Evolutionary conservation across 2,113 vertebrate species (phyloP).

Genomic region (Serinus canaria): DNA sequence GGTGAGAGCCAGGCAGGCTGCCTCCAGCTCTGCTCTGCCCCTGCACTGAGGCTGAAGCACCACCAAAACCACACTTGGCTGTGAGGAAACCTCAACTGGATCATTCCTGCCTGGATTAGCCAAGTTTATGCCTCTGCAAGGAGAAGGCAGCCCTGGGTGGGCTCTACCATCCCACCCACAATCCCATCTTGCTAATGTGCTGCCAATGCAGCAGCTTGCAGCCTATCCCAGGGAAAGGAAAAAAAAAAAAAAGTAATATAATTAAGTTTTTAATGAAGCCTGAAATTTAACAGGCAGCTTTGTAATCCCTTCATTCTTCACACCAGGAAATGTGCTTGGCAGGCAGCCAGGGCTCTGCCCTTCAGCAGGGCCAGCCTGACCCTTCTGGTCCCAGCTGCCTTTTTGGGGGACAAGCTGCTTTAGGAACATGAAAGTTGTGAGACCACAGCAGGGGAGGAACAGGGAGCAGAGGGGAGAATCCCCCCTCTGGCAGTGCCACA

Average conservation of each 20-base stretch:
- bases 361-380: background rate
- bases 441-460: background rate
- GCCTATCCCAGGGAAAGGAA: background rate
- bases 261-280: constrained; percentile 47
- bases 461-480: background rate
- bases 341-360: constrained; percentile 8
- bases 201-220: constrained; percentile 26
- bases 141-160: constrained; percentile 9
- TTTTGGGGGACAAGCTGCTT: background rate
- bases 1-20: background rate
- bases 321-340: background rate
- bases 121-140: background rate
- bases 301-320: constrained; percentile 9
- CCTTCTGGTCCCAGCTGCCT: background rate
- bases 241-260: background rate
- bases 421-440: rapidly evolving
- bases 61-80: background rate
- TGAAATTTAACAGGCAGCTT: constrained; percentile 49
- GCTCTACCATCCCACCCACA: constrained; percentile 11
- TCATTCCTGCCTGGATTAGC: background rate
- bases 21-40: background rate
- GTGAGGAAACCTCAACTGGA: background rate
- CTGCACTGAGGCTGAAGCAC: background rate
- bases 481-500: background rate
- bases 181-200: background rate